phyloP scores from a whole-genome alignment of 2,113 vertebrate genomes.

The Coracopsis vasa region DNA sequence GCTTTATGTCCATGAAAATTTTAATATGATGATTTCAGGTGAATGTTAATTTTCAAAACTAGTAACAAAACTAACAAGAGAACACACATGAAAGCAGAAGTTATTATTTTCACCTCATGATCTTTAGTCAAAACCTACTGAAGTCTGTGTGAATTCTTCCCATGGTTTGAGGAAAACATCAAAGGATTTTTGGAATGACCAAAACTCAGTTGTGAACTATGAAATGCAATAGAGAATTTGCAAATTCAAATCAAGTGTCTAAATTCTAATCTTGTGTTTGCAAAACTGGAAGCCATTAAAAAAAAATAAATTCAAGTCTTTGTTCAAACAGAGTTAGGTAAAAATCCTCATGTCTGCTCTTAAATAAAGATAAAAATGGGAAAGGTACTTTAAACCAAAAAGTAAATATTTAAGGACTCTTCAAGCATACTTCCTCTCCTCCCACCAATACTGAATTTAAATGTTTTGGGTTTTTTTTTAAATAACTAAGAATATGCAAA shows the following conservation, averaged over 20 bases:
- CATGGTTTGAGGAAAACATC: not conserved
- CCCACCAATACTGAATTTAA: not conserved
- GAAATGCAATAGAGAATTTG: not conserved
- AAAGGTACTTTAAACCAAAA: not conserved
- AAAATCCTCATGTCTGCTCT: not conserved
- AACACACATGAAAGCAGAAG: not conserved
- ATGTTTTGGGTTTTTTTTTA: not conserved
- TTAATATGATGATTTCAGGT: not conserved
- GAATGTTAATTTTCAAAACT: not conserved
- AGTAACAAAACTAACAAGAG: not conserved
- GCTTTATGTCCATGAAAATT: not conserved
- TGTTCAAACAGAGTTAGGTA: not conserved
- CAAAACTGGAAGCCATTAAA: not conserved
- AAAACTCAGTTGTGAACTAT: not conserved
- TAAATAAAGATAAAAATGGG: not conserved
- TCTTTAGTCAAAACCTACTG: not conserved
- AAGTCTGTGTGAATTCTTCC: not conserved
- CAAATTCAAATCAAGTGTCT: not conserved
- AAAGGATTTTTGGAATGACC: not conserved
- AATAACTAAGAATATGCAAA: not conserved
- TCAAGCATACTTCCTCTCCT: not conserved
- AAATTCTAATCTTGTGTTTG: not conserved
- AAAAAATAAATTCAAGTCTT: not conserved
- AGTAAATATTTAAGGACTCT: not conserved
- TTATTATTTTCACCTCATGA: not conserved